Conservation (phyloP, 2,113 vertebrate genomes). For the Rhadina sibilatrix region DNA sequence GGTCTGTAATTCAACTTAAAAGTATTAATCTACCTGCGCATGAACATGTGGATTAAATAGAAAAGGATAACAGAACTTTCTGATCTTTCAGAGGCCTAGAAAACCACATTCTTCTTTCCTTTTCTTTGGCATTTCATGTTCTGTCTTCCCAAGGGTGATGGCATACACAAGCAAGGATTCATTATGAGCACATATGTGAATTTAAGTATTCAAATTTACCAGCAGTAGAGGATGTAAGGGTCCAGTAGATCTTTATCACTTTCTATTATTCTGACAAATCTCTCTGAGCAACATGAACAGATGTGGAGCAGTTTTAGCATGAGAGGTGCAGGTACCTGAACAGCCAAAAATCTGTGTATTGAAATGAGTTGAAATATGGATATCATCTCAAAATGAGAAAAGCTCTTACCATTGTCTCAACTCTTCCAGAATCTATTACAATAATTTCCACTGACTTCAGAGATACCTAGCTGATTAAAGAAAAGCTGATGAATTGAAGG, state of each 20-base stretch:
- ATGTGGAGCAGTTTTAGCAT: neutral
- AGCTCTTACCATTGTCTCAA: neutral
- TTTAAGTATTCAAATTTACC: neutral
- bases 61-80: neutral
- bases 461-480: constrained; percentile 12
- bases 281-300: neutral
- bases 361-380: neutral
- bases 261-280: neutral
- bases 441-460: constrained; percentile 1
- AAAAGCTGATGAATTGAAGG: constrained; percentile 21
- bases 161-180: neutral
- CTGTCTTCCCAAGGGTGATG: neutral
- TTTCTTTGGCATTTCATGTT: neutral
- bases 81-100: neutral
- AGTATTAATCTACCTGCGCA: neutral
- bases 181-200: neutral
- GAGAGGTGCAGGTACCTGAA: neutral
- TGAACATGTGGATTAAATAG: fast-evolving
- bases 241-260: neutral
- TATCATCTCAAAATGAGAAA: neutral
- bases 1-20: neutral
- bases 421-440: neutral
- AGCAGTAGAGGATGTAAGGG: neutral
- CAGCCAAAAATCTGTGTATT: neutral
- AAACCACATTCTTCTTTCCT: neutral